Base-by-base conservation (phyloP, 1,140 invertebrate genomes). In the Mycetomoellerius zeteki region DNA sequence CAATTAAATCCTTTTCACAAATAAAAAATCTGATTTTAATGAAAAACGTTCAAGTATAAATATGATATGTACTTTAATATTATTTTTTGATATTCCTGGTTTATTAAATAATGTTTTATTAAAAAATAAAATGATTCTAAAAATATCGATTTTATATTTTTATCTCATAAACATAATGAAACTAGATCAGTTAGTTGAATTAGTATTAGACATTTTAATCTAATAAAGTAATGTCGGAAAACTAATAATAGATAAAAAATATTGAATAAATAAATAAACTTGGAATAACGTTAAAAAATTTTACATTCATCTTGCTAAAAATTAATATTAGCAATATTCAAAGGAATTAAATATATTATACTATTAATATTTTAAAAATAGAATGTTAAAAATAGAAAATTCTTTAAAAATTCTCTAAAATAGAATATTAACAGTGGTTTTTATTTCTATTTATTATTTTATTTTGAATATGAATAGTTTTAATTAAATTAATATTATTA, bases 1-100 rank as follows among this genome's bases (percentile, higher is more conserved):
- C 37, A 27, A 30, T 7, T 64, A 27, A 64, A 43, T 14, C 1
- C 8, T 10, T 33, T 52, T 54, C 5, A 4, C 30, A 71, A 71
- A 81, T 54, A 81, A 65, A 65, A 37, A 56, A 37, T 7, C 5
- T 19, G 19, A 69, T 2, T 69, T 81, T 81, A 33, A 65, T 37
- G 0, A 64, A 76, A 64, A 14, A 64, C 5, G 12, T 60, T 60
- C 14, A 30, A 19, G 52, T 47, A 14, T 65, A 77, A 62, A 50
- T 62, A 47, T n/a, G 10, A 77, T 14, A 47, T 12, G 14, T 65
- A 14, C 7, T 76, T 19, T 21, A 76, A 60, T 60, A 76, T 43
- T 60, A n/a, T 76, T 60, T 75, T 75, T 24, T 7, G 0, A 19
- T 58, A 7, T 37, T 65, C 7, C 14, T 50, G 6, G 7, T 30